Evolutionary conservation across 2,113 vertebrate genomes (phyloP).

Genomic region (Meleagris gallopavo): DNA sequence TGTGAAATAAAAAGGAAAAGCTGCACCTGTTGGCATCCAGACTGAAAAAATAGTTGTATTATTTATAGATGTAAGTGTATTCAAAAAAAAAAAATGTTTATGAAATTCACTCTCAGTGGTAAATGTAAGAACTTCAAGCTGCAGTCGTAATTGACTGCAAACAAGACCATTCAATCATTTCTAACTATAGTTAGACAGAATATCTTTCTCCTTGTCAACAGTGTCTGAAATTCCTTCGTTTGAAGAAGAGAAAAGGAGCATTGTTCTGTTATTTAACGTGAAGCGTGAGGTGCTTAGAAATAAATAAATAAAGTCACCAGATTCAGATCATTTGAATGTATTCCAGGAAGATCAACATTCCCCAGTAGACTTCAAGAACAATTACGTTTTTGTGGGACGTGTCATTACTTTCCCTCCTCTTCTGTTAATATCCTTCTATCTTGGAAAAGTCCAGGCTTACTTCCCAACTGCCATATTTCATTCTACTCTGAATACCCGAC

Average conservation of each 20-base stretch:
- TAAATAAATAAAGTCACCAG: not conserved
- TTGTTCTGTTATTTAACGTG: not conserved
- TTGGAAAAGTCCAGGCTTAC: not conserved
- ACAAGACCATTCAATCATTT: not conserved
- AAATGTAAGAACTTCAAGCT: not conserved
- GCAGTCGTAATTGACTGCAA: not conserved
- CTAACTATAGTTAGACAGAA: not conserved
- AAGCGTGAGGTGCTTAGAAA: not conserved
- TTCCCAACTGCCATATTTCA: not conserved
- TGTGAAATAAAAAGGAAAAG: not conserved
- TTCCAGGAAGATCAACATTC: not conserved
- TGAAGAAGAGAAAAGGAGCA: not conserved
- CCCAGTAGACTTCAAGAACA: not conserved
- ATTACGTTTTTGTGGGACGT: not conserved
- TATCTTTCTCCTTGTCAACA: not conserved
- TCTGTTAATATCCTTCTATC: not conserved
- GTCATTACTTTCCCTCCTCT: not conserved
- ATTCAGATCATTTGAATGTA: not conserved
- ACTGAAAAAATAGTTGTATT: not conserved
- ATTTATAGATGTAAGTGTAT: not conserved
- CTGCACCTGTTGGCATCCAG: not conserved
- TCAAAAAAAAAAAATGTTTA: not conserved
- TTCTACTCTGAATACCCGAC: not conserved
- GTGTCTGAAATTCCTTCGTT: not conserved
- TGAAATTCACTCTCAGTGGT: not conserved